Evolutionary conservation across 2,113 vertebrate genomes (phyloP), one percentile per base, ranked within the genome.

Genomic region (Dinomys branickii): DNA sequence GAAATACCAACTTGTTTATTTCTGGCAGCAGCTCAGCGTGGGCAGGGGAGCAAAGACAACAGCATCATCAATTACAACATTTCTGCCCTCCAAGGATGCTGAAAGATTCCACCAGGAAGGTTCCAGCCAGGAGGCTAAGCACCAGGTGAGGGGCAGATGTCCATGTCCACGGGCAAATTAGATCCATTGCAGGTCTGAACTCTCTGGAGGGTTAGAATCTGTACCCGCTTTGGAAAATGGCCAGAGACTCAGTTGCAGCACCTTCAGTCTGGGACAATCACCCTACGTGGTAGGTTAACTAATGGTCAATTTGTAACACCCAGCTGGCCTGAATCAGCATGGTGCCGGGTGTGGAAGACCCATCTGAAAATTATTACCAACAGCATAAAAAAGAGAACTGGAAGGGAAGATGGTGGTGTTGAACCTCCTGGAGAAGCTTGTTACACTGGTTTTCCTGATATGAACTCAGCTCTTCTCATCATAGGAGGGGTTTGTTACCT

Each of bases 1-100:
- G 95, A 96, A 95, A 94, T 52, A 96, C 77, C 97, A 50, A 50
- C 0, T 3, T 0, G 20, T 94, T 86, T 90, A 86, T 88, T 96
- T 95, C 94, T 28, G 0, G 10, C 59, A 8, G 94, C 33, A 90
- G 65, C 38, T 0, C 0, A 1, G 98, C 54, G 73, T 59, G 44
- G 35, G 35, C 38, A 67, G 38, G 13, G 82, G 8, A 88, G 59
- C 59, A 52, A 65, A 91, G 30, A 38, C 50, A 89, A 52, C 22
- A 54, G 2, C 8, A 17, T 0, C 0, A 86, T 56, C n/a, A 67
- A 2, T 77, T 33, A 30, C 22, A 58, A 11, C 1, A 12, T 19
- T 19, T 67, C 87, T 88, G 38, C 50, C n/a, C 80, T 52, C 38
- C 14, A 16, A 7, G 35, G 71, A 44, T 7, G 58, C 77, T 85